These are phyloP conservation scores for Cettia cetti DNA, from an alignment of 2,113 vertebrate genomes.

Conservation along the genomic window DNA sequence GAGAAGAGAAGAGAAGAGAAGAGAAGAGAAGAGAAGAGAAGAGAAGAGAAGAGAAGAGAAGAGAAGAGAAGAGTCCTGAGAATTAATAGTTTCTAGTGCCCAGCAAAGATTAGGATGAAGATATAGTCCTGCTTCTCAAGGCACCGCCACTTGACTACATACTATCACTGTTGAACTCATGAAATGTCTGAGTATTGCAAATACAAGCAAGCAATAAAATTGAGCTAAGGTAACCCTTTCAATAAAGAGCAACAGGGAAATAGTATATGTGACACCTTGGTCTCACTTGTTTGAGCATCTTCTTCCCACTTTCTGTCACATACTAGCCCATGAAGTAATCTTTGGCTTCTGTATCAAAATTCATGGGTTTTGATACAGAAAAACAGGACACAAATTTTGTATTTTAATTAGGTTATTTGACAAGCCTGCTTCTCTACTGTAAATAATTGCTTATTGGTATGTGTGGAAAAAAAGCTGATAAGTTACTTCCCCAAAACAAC, in stretches of 20 bases:
- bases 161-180: background rate
- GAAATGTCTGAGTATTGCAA: background rate
- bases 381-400: background rate
- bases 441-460: background rate
- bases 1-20: background rate
- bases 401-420: background rate
- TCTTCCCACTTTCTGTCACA: background rate
- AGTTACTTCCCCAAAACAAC: background rate
- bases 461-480: background rate
- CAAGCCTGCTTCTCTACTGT: background rate
- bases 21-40: too few relatives aligned
- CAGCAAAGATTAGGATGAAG: conserved; percentile 19
- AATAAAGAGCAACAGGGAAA: background rate
- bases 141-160: background rate
- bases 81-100: conserved; percentile 24
- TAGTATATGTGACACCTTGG: background rate
- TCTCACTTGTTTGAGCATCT: background rate
- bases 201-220: background rate
- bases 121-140: background rate
- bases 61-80: background rate
- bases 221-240: background rate
- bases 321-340: background rate
- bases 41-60: background rate
- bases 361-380: too few relatives aligned
- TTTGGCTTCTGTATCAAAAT: background rate